phyloP scores from a whole-genome alignment of 1,140 invertebrate genomes.

The Heliothis virescens region DNA sequence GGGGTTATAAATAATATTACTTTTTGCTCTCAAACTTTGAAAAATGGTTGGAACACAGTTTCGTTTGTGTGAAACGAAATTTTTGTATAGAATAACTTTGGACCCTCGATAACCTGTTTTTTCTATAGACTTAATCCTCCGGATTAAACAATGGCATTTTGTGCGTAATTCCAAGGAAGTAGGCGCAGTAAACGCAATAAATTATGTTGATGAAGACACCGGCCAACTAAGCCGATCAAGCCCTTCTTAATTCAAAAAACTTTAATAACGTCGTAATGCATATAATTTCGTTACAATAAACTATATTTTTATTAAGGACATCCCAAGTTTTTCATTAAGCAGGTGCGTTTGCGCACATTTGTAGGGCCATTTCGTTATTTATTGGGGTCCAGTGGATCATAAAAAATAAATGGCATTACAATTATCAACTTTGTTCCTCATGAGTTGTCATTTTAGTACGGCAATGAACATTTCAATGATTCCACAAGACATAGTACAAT shows the following conservation, averaged over 20 bases:
- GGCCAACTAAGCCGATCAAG: background rate
- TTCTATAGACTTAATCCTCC: too few species aligned
- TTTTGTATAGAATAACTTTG: constrained; percentile 42
- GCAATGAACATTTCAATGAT: constrained; percentile 65
- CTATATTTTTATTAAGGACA: constrained; percentile 67
- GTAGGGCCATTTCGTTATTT: constrained; percentile 67
- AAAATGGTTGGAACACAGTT: constrained; percentile 53
- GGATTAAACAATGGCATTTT: too few species aligned
- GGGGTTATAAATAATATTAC: constrained; percentile 66
- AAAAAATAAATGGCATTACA: constrained; percentile 76
- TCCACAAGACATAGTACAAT: constrained; percentile 49
- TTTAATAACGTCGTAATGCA: constrained; percentile 37
- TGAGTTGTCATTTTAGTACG: constrained; percentile 63
- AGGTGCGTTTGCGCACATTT: constrained; percentile 71
- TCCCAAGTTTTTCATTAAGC: constrained; percentile 72
- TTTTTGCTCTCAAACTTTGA: constrained; percentile 54
- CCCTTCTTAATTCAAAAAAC: constrained; percentile 41
- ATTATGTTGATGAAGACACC: background rate
- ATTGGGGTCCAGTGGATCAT: constrained; percentile 62
- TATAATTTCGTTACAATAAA: constrained; percentile 64
- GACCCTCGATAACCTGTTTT: constrained; percentile 1
- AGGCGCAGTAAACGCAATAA: background rate
- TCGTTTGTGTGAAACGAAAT: constrained; percentile 44
- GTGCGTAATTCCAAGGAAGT: too few species aligned
- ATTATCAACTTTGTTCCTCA: constrained; percentile 70